Base-by-base conservation (phyloP, 1,140 invertebrate species). In the Orchesella cincta region DNA sequence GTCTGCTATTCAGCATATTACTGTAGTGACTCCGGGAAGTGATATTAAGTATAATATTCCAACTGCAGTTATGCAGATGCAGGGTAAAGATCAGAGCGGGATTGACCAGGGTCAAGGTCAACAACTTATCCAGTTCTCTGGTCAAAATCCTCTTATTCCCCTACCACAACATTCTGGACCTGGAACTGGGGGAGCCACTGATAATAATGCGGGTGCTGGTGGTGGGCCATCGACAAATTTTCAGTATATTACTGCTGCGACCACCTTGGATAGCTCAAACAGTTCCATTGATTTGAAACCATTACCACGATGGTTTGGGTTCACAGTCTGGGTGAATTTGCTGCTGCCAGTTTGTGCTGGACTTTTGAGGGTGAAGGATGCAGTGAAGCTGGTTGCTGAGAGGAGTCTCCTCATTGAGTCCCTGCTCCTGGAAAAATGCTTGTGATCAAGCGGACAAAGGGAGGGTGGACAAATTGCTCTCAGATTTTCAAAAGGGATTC, bases 41-140 rank as follows among this genome's bases (percentile, higher is more conserved):
- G 62, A 67, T 67, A 67, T 67, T 33, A 67, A 67, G 62, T 67
- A 67, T 67, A 67, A 26, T 18, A 67, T 67, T 33, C 62, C 62
- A 23, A 67, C 62, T 31, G 31, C 62, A 33, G 26, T 33, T 3
- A 67, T 67, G 26, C 62, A 29, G 31, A 67, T 67, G 26, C 62
- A 67, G 62, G 31, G 26, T 33, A 67, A 67, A 67, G 62, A 67
- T 23, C 52, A 57, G 33, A 29, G 31, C 28, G 62, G 28, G 31
- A 16, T 67, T 1, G 62, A 67, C 62, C 62, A 67, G 28, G 62
- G 62, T 67, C 62, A 67, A 16, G 62, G 28, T 67, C 62, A 67
- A n/a, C 62, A 67, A 31, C 62, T 67, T 67, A 33, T 31, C 31
- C 28, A 33, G 14, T 67, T 67, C 14, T 67, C 62, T 67, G 54